phyloP scores from a whole-genome alignment of 2,797 vertebrate species.

The Synaphobranchus kaupii region DNA sequence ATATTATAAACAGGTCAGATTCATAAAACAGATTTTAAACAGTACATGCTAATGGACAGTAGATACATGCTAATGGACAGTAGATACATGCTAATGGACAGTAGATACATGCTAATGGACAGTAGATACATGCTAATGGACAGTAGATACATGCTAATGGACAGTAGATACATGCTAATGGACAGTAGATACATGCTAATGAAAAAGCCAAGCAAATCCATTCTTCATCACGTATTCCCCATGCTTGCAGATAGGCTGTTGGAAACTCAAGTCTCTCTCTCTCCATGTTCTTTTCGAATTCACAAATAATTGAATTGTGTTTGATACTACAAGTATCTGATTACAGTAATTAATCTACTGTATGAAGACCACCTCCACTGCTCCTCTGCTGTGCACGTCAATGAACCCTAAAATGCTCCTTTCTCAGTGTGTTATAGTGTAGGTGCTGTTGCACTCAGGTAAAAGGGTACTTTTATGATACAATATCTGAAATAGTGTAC shows the following conservation, averaged over 20 bases:
- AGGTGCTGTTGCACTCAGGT: neutral
- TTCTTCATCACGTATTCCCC: neutral
- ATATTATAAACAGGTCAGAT: neutral
- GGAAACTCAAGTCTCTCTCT: neutral
- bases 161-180: no score
- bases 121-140: no score
- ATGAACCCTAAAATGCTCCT: neutral
- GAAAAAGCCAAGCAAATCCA: neutral
- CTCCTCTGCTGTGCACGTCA: neutral
- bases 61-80: no score
- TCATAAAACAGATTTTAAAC: neutral
- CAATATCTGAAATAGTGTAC: neutral
- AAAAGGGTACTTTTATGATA: no score
- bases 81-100: no score
- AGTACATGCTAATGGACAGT: neutral
- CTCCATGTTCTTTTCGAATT: neutral
- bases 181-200: neutral
- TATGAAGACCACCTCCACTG: neutral
- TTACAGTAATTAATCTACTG: neutral
- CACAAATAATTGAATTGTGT: neutral
- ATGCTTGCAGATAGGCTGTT: neutral
- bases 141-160: no score
- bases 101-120: no score
- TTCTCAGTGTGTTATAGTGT: neutral
- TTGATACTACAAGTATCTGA: neutral